These are phyloP conservation scores for Leucopsar rothschildi DNA, from an alignment of 2,113 vertebrate genomes.

Conservation along the genomic window DNA sequence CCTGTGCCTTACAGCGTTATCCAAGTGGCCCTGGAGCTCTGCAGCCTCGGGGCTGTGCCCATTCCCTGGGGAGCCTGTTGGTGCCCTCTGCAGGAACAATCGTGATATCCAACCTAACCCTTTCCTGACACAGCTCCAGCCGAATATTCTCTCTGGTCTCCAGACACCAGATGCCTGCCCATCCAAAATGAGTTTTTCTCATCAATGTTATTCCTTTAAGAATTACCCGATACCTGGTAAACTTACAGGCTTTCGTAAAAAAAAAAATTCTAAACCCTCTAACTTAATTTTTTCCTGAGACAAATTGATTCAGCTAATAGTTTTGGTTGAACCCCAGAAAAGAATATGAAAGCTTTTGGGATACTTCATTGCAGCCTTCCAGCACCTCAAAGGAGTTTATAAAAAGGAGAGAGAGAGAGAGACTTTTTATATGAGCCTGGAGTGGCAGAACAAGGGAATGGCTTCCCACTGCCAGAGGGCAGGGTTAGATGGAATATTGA, in stretches of 20 bases:
- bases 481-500: background rate
- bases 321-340: background rate
- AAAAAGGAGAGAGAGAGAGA: background rate
- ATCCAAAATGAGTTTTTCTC: background rate
- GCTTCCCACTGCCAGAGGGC: background rate
- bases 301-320: background rate
- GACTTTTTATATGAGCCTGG: background rate
- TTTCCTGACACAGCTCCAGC: background rate
- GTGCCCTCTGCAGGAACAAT: background rate
- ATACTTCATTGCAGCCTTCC: background rate
- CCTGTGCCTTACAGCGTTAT: rapidly evolving
- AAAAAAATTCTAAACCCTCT: background rate
- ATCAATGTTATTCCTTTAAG: background rate
- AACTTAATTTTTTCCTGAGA: background rate
- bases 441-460: background rate
- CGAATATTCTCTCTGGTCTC: background rate
- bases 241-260: background rate
- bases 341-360: background rate
- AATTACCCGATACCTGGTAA: background rate
- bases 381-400: background rate
- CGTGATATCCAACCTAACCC: rapidly evolving
- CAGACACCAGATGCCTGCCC: background rate
- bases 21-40: background rate
- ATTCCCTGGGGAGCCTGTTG: background rate
- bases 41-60: background rate